These are phyloP conservation scores for Halichondria panicea DNA, from an alignment of 37 sponge, comb jelly and placozoan genomes.

Conservation along the genomic window DNA sequence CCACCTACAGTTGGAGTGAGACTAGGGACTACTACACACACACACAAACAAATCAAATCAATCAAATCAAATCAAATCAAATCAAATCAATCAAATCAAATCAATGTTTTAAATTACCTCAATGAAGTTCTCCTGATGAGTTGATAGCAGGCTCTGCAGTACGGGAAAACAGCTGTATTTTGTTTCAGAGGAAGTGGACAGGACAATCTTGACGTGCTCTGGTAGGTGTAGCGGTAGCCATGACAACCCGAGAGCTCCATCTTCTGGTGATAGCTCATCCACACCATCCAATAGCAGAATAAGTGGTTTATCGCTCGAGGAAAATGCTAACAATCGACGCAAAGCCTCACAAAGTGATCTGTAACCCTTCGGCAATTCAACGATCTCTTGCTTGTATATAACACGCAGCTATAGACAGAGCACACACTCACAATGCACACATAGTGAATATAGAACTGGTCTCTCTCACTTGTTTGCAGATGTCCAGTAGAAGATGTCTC, in stretches of 20 bases:
- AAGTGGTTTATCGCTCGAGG: slow-evolving; percentile 35
- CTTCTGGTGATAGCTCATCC: slow-evolving; percentile 70
- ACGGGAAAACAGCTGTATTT: slow-evolving; percentile 61
- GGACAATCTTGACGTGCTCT: slow-evolving; percentile 65
- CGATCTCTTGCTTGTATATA: slow-evolving; percentile 24
- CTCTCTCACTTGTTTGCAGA: slow-evolving; percentile 69
- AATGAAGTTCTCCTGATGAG: slow-evolving; percentile 10
- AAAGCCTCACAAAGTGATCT: slow-evolving; percentile 27
- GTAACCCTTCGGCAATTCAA: slow-evolving; percentile 40
- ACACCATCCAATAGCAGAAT: slow-evolving; percentile 76
- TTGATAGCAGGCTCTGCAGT: slow-evolving; percentile 37
- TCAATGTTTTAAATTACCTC: slow-evolving; percentile 19
- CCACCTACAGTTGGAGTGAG: slow-evolving; percentile 37
- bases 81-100: too few relatives aligned
- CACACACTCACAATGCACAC: neutral
- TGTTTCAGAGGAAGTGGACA: slow-evolving; percentile 58
- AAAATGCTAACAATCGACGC: slow-evolving; percentile 1
- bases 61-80: too few relatives aligned
- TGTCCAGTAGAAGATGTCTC: slow-evolving; percentile 43
- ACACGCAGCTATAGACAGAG: slow-evolving; percentile 1
- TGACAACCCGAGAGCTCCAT: slow-evolving; percentile 69
- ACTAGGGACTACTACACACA: too few relatives aligned
- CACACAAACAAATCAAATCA: too few relatives aligned
- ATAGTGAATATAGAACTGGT: neutral
- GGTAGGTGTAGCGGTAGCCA: slow-evolving; percentile 78